Percentiles rank a stretch among this genome's conserved stretches.
Evolutionary conservation across 2,113 vertebrate genomes (phyloP).

Genomic region (Mungos mungo): DNA sequence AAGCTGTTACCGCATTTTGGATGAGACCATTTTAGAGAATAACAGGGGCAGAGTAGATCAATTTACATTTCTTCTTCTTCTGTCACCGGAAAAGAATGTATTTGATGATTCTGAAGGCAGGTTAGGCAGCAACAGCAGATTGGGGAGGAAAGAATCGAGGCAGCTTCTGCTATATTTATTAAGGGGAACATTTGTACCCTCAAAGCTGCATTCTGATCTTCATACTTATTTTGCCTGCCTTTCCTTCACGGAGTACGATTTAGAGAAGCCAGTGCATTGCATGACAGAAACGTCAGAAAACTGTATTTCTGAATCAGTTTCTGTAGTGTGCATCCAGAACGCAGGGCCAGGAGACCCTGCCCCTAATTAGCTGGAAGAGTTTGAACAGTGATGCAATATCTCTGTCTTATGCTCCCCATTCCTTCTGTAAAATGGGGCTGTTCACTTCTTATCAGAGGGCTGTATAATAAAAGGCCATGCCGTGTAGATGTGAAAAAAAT

Average conservation of each 20-base stretch:
- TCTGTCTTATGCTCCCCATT: neutral
- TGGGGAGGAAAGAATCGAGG: neutral
- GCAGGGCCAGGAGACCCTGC: neutral
- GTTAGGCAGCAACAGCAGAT: constrained; percentile 81
- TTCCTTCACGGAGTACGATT: neutral
- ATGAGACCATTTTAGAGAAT: neutral
- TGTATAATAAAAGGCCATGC: neutral
- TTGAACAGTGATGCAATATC: neutral
- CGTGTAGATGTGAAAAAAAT: neutral
- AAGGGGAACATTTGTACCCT: neutral
- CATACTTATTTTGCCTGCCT: constrained; percentile 18
- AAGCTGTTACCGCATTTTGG: neutral
- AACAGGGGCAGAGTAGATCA: constrained; percentile 25
- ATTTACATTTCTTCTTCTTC: constrained; percentile 73
- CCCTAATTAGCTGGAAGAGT: neutral
- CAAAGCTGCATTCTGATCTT: neutral
- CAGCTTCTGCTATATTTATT: neutral
- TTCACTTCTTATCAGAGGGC: neutral
- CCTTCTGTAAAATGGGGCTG: neutral
- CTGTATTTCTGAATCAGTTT: neutral
- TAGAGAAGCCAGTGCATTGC: neutral
- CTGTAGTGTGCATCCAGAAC: neutral
- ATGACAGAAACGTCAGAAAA: too few species aligned
- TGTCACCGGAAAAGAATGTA: constrained; percentile 68
- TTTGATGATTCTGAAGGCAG: constrained; percentile 78